Evolutionary conservation across 2,113 vertebrate species (phyloP).

Genomic region (Pseudopipra pipra): DNA sequence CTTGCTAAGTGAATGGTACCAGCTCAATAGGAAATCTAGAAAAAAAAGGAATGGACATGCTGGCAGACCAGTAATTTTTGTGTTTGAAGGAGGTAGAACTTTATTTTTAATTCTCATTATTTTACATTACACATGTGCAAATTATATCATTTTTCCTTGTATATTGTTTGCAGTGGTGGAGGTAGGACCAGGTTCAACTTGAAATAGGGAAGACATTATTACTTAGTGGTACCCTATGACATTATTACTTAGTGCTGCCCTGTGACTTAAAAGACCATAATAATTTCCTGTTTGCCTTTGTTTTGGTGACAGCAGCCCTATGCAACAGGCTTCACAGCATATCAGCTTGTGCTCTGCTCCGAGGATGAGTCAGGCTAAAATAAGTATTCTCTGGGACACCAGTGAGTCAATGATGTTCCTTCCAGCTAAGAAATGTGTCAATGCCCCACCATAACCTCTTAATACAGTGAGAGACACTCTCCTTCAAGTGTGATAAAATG

Average conservation of each 20-base stretch:
- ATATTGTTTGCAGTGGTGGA: background rate
- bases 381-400: background rate
- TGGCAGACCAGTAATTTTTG: background rate
- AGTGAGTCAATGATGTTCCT: background rate
- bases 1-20: background rate
- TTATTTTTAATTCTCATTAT: background rate
- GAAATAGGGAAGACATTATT: background rate
- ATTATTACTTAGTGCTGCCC: background rate
- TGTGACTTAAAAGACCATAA: background rate
- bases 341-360: background rate
- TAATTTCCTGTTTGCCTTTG: background rate
- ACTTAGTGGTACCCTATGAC: background rate
- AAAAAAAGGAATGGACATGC: rapidly evolving
- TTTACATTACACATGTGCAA: background rate
- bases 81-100: background rate
- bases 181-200: background rate
- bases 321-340: background rate
- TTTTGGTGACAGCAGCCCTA: background rate
- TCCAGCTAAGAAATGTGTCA: background rate
- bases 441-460: background rate
- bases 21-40: background rate
- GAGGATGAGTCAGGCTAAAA: background rate
- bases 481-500: background rate
- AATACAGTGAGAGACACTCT: background rate
- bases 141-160: background rate